phyloP scores from a whole-genome alignment of 1,140 invertebrate species.

The Microplitis mediator region DNA sequence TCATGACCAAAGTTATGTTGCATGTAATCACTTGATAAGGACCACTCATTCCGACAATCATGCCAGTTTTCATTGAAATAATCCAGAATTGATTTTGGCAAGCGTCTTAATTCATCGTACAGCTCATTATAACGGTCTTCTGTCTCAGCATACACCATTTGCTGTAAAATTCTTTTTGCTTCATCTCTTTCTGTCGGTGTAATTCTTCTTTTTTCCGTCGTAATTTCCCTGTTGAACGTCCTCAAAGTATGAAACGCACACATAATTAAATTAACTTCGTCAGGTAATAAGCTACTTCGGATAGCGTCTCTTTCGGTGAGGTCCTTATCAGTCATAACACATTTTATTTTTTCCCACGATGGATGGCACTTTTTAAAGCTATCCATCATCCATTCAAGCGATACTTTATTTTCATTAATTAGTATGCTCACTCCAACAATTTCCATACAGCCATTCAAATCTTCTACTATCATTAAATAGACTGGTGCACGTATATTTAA shows the following conservation, averaged over 20 bases:
- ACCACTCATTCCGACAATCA: constrained; percentile 13
- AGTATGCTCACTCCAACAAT: constrained; percentile 17
- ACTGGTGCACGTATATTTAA: not conserved
- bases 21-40: constrained; percentile 12
- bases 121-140: constrained; percentile 15
- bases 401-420: constrained; percentile 8
- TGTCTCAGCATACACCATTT: constrained; percentile 19
- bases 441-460: constrained; percentile 12
- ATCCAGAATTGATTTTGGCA: constrained; percentile 1
- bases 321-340: constrained; percentile 29
- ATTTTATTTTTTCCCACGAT: constrained; percentile 2
- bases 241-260: too few species aligned
- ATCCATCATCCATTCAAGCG: constrained; percentile 19
- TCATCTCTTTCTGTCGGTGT: constrained; percentile 18
- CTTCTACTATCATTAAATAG: constrained; percentile 22
- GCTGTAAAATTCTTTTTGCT: constrained; percentile 16
- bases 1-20: constrained; percentile 18
- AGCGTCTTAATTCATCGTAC: constrained; percentile 1
- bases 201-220: constrained; percentile 16
- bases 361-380: constrained; percentile 22
- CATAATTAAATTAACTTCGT: constrained; percentile 18
- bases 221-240: constrained; percentile 24
- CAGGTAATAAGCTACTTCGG: not conserved
- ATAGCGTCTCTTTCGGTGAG: constrained; percentile 15
- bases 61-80: constrained; percentile 25